Evolutionary conservation across 2,888 invertebrate species (phyloP).

Genomic region (Drosophila leonis): DNA sequence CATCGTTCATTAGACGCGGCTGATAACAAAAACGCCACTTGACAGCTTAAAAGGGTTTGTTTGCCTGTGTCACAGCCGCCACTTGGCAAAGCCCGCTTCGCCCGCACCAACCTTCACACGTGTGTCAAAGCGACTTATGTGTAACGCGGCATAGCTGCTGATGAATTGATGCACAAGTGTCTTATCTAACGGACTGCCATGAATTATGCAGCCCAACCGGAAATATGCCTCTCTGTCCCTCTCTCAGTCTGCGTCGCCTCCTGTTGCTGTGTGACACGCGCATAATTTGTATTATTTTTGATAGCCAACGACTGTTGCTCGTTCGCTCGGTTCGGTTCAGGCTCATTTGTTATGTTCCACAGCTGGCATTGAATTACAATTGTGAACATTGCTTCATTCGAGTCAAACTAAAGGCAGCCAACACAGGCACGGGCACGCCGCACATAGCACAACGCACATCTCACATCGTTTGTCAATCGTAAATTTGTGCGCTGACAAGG

Average conservation of each 20-base stretch:
- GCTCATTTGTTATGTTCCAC: conserved; percentile 56
- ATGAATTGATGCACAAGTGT: conserved; percentile 55
- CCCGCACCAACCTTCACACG: conserved; percentile 23
- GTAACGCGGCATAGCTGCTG: conserved; percentile 35
- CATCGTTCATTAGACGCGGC: conserved; percentile 70
- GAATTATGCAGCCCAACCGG: conserved; percentile 36
- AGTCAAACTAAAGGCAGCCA: background rate
- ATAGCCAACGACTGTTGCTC: conserved; percentile 54
- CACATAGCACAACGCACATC: background rate
- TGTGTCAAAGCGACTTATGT: conserved; percentile 47
- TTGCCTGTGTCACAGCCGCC: conserved; percentile 5
- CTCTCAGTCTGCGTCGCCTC: background rate
- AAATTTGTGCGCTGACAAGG: conserved; percentile 72
- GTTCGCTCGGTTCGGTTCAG: background rate
- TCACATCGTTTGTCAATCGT: conserved; percentile 75
- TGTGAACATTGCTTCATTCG: conserved; percentile 34
- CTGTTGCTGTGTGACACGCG: conserved; percentile 53
- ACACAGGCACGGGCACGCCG: background rate
- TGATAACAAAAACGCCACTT: conserved; percentile 63
- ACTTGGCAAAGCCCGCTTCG: background rate
- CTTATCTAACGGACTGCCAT: conserved; percentile 25
- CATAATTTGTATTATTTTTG: conserved; percentile 69
- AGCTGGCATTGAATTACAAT: conserved; percentile 64
- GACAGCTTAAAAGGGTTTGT: conserved; percentile 80
- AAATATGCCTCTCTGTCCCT: background rate